Conservation (phyloP, 2,888 invertebrate species). For the Patella caerulea region DNA sequence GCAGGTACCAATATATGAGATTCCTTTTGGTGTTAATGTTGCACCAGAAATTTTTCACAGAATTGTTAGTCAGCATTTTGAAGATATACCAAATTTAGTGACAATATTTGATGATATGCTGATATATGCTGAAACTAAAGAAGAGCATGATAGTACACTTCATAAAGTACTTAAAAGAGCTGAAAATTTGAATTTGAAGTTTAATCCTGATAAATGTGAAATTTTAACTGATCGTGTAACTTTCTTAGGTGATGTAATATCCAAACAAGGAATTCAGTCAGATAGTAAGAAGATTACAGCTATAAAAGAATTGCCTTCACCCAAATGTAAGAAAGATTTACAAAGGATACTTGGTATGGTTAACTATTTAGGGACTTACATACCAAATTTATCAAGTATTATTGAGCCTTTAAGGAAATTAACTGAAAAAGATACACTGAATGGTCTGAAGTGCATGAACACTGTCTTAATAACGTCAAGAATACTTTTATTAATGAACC, state of each 20-base stretch:
- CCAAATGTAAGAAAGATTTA: background rate
- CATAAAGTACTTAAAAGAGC: background rate
- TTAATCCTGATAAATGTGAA: slow-evolving; percentile 21
- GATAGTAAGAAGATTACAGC: background rate
- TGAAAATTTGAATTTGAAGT: background rate
- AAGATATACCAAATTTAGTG: background rate
- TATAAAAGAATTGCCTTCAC: background rate
- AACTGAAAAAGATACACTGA: slow-evolving; percentile 1
- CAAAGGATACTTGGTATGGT: background rate
- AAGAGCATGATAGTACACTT: background rate
- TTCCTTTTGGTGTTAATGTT: background rate
- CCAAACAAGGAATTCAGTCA: background rate
- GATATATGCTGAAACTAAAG: background rate
- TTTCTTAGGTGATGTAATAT: slow-evolving; percentile 4
- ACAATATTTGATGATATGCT: background rate
- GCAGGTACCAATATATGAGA: background rate
- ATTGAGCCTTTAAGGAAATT: background rate
- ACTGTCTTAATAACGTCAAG: background rate
- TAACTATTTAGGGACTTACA: background rate
- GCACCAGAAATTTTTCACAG: background rate
- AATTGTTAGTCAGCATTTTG: background rate
- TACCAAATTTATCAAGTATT: background rate
- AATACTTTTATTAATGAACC: background rate
- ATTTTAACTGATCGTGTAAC: slow-evolving; percentile 3
- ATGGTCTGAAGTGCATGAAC: background rate